Percentiles rank a stretch among this genome's conserved stretches.
phyloP scores from a whole-genome alignment of 1,140 invertebrate species.

The Drosophila auraria region DNA sequence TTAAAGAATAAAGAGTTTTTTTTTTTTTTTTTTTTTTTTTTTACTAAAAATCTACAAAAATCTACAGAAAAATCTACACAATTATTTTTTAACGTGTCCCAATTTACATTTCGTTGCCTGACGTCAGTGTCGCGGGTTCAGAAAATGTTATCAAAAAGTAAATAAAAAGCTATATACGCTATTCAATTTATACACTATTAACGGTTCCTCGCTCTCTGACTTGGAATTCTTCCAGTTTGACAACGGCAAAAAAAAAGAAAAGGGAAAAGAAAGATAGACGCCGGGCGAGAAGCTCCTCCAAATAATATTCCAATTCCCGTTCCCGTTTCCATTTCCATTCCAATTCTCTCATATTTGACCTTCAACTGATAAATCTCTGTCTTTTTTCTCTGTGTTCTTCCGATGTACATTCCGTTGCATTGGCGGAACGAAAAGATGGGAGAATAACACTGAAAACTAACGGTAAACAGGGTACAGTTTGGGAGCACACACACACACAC shows the following conservation, averaged over 20 bases:
- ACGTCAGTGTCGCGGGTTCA: conserved; percentile 27
- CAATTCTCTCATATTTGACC: conserved; percentile 5
- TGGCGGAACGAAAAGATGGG: neutral
- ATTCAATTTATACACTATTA: conserved; percentile 24
- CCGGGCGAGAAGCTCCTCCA: neutral
- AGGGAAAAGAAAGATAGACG: neutral
- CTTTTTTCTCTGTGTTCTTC: neutral
- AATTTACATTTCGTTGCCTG: conserved; percentile 4
- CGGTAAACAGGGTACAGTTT: neutral
- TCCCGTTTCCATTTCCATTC: neutral
- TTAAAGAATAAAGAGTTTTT: too few species aligned
- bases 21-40: too few species aligned
- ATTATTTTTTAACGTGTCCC: neutral
- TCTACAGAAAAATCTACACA: too few species aligned
- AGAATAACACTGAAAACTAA: conserved; percentile 6
- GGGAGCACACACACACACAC: too few species aligned
- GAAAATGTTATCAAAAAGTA: conserved; percentile 36
- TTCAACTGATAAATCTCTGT: conserved; percentile 16
- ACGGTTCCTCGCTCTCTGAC: conserved; percentile 8
- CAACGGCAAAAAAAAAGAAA: conserved; percentile 11
- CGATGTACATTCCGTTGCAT: conserved; percentile 7
- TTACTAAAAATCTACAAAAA: too few species aligned
- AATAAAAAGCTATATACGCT: conserved; percentile 9
- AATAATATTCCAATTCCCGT: conserved; percentile 1
- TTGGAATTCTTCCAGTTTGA: conserved; percentile 4